These are phyloP conservation scores for Hylaea fasciaria DNA, from an alignment of 2,888 invertebrate genomes.

Conservation along the genomic window DNA sequence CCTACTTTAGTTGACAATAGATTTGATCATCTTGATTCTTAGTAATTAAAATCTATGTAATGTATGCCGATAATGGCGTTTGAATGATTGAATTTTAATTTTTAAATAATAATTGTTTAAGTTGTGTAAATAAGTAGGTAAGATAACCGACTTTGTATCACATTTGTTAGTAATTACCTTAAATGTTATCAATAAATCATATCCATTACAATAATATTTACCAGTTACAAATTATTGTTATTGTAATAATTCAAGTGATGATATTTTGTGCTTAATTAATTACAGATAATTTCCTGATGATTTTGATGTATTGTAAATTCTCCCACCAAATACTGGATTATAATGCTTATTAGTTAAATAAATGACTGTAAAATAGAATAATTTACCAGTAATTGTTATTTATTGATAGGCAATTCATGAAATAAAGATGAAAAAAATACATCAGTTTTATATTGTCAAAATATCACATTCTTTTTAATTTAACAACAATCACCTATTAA, in stretches of 20 bases:
- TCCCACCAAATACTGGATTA: slow-evolving; percentile 32
- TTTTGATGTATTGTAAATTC: slow-evolving; percentile 23
- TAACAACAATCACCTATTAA: too few species aligned
- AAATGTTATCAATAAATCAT: too few species aligned
- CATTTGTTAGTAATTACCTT: neutral
- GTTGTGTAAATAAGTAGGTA: neutral
- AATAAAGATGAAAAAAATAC: slow-evolving; percentile 45
- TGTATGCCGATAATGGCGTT: neutral
- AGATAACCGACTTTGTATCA: neutral
- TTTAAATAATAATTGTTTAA: neutral
- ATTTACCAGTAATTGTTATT: slow-evolving; percentile 43
- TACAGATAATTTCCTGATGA: neutral
- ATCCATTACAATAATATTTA: too few species aligned
- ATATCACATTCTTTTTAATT: slow-evolving; percentile 18
- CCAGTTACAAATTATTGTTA: too few species aligned
- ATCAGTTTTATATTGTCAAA: slow-evolving; percentile 30
- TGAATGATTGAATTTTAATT: neutral
- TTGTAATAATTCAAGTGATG: too few species aligned
- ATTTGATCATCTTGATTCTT: too few species aligned
- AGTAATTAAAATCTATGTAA: neutral
- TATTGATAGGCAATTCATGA: slow-evolving; percentile 53
- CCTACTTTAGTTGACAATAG: too few species aligned
- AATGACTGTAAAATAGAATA: slow-evolving; percentile 35
- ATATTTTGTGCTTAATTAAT: neutral
- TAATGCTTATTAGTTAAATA: slow-evolving; percentile 18